These are phyloP conservation scores for Gastrophryne carolinensis DNA, from an alignment of 2,797 vertebrate species.

Conservation along the genomic window DNA sequence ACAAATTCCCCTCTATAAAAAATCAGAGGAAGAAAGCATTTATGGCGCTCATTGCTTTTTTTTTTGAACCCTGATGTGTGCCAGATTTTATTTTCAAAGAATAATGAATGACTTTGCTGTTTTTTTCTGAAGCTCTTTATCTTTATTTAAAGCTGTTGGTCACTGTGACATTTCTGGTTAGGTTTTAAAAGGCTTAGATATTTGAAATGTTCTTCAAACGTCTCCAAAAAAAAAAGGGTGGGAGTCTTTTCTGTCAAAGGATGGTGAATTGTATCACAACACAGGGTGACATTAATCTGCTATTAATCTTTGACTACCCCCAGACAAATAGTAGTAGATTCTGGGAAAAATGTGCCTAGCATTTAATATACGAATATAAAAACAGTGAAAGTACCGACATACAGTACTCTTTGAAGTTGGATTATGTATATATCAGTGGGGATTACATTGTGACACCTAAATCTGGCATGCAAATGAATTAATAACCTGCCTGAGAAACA, in stretches of 20 bases:
- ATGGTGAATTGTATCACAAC: slow-evolving; percentile 21
- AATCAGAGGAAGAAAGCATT: not conserved
- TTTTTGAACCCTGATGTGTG: not conserved
- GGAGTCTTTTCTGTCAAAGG: slow-evolving; percentile 20
- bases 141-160: slow-evolving; percentile 29
- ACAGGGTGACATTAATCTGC: not conserved
- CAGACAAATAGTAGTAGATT: not conserved
- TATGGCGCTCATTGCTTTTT: not conserved
- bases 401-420: not conserved
- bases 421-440: not conserved
- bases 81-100: slow-evolving; percentile 18
- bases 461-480: too few relatives aligned
- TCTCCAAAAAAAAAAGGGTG: not conserved
- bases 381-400: not conserved
- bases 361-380: not conserved
- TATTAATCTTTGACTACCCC: not conserved
- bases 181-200: slow-evolving; percentile 47
- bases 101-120: slow-evolving; percentile 11
- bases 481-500: too few relatives aligned
- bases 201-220: slow-evolving; percentile 10
- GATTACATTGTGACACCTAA: too few relatives aligned
- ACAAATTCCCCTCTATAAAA: not conserved
- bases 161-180: slow-evolving; percentile 44
- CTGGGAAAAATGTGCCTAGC: not conserved
- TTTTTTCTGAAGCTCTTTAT: slow-evolving; percentile 5